These are phyloP conservation scores for Urosaurus nigricauda DNA, from an alignment of 2,797 vertebrate genomes.

Conservation along the genomic window DNA sequence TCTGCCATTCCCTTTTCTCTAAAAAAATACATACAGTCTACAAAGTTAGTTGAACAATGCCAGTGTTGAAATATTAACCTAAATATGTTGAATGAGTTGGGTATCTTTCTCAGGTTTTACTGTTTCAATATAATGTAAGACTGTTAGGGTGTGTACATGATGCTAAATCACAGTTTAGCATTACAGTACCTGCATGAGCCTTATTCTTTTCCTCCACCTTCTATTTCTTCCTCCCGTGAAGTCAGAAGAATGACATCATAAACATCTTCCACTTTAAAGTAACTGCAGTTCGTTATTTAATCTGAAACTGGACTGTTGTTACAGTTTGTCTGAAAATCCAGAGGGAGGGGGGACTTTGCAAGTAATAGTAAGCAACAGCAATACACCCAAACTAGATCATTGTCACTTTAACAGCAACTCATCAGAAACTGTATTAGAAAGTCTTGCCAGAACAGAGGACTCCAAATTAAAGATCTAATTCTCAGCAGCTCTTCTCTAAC, in stretches of 20 bases:
- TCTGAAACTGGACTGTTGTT: neutral
- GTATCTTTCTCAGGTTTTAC: neutral
- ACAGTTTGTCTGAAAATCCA: neutral
- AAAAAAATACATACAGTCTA: neutral
- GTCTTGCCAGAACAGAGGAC: neutral
- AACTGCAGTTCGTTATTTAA: too few species aligned
- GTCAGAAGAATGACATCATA: neutral
- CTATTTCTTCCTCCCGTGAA: neutral
- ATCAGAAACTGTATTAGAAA: neutral
- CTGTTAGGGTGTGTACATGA: neutral
- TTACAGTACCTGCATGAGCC: neutral
- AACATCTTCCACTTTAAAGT: neutral
- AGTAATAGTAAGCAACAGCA: neutral
- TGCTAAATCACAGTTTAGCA: neutral
- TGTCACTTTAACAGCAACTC: neutral
- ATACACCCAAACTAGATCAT: neutral
- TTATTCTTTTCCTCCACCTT: too few species aligned
- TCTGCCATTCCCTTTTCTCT: neutral
- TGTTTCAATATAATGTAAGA: neutral
- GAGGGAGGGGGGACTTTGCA: neutral
- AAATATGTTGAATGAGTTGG: neutral
- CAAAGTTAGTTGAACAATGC: neutral
- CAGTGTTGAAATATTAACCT: neutral
- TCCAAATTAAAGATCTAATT: neutral
- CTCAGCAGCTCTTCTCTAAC: neutral